Evolutionary conservation across 2,797 vertebrate species (phyloP).

Genomic region (Aplochiton taeniatus): DNA sequence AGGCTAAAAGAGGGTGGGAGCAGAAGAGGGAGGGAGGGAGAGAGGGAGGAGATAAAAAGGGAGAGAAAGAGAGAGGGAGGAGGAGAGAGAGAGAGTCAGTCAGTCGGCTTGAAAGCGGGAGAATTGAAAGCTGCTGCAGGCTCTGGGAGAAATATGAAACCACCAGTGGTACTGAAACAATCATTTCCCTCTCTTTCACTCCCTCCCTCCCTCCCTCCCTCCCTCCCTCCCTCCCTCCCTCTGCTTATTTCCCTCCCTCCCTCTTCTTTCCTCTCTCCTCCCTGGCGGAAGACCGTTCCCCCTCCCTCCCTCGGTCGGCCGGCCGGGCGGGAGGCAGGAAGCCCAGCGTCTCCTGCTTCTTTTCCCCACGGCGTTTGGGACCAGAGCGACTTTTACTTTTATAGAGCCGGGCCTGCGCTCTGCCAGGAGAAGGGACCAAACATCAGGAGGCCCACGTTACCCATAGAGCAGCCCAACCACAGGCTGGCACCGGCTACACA

Average conservation of each 20-base stretch:
- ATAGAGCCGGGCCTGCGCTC: too few species aligned
- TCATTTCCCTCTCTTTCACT: constrained; percentile 38
- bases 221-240: not conserved
- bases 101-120: constrained; percentile 29
- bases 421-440: too few species aligned
- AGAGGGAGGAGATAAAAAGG: constrained; percentile 30
- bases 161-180: constrained; percentile 61
- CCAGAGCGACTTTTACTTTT: too few species aligned
- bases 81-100: constrained; percentile 29
- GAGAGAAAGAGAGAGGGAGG: constrained; percentile 30
- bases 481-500: too few species aligned
- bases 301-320: not conserved
- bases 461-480: too few species aligned
- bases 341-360: too few species aligned
- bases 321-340: not conserved
- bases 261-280: too few species aligned
- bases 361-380: constrained; percentile 13
- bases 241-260: not conserved
- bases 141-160: constrained; percentile 63
- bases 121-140: constrained; percentile 42
- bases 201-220: not conserved
- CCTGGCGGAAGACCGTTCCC: constrained; percentile 11
- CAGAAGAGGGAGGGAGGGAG: constrained; percentile 26
- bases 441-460: too few species aligned
- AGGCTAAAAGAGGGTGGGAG: constrained; percentile 39